Conservation (phyloP, 92 coral and sea anemone genomes). For the Anthopleura xanthogrammica region DNA sequence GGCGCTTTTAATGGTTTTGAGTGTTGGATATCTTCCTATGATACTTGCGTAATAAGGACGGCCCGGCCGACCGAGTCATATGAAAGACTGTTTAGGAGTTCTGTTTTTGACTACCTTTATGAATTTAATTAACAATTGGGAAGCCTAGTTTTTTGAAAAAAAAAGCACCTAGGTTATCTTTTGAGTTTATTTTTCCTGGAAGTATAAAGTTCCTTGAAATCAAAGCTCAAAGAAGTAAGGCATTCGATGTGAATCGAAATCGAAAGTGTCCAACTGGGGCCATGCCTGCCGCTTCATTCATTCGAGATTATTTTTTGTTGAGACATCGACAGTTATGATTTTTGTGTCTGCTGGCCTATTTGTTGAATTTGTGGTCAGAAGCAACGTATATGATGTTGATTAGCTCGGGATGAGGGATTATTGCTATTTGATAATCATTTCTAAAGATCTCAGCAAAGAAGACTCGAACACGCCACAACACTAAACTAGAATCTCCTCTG, state of each 20-base stretch:
- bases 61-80: constrained; percentile 13
- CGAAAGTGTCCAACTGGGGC: constrained; percentile 33
- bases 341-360: constrained; percentile 26
- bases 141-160: constrained; percentile 20
- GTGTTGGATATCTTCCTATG: constrained; percentile 16
- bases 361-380: constrained; percentile 49
- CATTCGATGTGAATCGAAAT: constrained; percentile 14
- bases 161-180: constrained; percentile 5
- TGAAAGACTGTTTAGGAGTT: constrained; percentile 15
- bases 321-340: constrained; percentile 17
- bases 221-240: constrained; percentile 4
- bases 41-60: constrained; percentile 29
- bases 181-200: not conserved
- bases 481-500: constrained; percentile 15
- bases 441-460: constrained; percentile 25
- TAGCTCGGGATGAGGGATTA: constrained; percentile 37
- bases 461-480: constrained; percentile 21
- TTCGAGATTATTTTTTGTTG: constrained; percentile 24
- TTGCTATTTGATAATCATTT: constrained; percentile 39
- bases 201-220: not conserved
- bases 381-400: constrained; percentile 46
- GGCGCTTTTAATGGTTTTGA: constrained; percentile 15
- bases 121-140: constrained; percentile 33
- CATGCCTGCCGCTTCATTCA: constrained; percentile 47
- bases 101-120: constrained; percentile 35